phyloP scores from a whole-genome alignment of 2,797 vertebrate genomes.

The Pseudochirops cupreus region DNA sequence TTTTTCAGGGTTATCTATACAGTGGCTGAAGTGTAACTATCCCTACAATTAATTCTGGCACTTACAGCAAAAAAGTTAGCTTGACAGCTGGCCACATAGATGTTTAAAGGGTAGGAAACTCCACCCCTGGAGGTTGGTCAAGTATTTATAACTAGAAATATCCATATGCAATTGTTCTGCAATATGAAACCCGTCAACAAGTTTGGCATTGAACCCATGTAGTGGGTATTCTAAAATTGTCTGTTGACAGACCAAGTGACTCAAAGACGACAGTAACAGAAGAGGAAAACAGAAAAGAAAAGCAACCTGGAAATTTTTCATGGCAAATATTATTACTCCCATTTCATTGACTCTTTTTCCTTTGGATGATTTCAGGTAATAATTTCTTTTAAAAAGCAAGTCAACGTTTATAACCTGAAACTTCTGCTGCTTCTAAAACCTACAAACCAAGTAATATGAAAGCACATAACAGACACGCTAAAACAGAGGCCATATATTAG shows the following conservation, averaged over 20 bases:
- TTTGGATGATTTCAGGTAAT: constrained; percentile 73
- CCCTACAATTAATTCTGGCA: constrained; percentile 72
- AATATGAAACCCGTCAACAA: constrained; percentile 85
- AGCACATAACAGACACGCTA: constrained; percentile 83
- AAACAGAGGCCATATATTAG: constrained; percentile 79
- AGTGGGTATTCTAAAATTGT: constrained; percentile 75
- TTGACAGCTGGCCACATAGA: constrained; percentile 82
- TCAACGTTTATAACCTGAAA: constrained; percentile 25
- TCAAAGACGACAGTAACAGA: constrained; percentile 87
- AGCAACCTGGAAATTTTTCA: constrained; percentile 75
- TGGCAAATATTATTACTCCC: constrained; percentile 69
- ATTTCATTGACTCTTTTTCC: constrained; percentile 69
- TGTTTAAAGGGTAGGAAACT: constrained; percentile 86
- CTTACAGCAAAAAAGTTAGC: constrained; percentile 78
- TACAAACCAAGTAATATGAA: constrained; percentile 65
- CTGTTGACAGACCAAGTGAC: constrained; percentile 78
- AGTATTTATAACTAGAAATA: constrained; percentile 88
- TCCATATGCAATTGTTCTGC: constrained; percentile 85
- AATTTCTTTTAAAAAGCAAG: constrained; percentile 40
- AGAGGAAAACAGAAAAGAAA: constrained; percentile 81
- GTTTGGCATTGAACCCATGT: constrained; percentile 26
- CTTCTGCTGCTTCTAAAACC: constrained; percentile 45
- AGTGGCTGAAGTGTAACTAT: constrained; percentile 58
- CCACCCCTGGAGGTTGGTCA: constrained; percentile 87
- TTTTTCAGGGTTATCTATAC: constrained; percentile 62